Conservation (phyloP, 2,888 invertebrate species). For the Scaptomyza tumidula region DNA sequence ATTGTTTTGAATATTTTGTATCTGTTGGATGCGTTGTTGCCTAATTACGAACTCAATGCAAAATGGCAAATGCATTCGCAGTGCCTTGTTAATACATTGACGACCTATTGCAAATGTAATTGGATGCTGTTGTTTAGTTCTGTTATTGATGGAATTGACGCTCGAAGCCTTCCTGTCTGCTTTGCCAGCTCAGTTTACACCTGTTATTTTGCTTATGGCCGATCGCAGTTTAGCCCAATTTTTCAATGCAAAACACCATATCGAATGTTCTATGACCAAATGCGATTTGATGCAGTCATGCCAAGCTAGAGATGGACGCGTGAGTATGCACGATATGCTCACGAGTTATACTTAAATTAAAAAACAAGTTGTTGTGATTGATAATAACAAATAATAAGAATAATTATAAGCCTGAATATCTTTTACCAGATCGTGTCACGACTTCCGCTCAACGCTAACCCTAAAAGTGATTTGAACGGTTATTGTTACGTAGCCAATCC, state of each 20-base stretch:
- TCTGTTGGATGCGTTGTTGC: constrained; percentile 56
- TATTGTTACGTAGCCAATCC: constrained; percentile 29
- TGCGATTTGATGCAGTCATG: constrained; percentile 39
- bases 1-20: constrained; percentile 4
- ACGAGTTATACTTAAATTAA: not conserved
- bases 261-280: constrained; percentile 39
- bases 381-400: not conserved
- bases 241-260: constrained; percentile 44
- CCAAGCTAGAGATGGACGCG: constrained; percentile 11
- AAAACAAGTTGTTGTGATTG: not conserved
- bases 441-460: constrained; percentile 10
- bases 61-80: constrained; percentile 67
- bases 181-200: constrained; percentile 73
- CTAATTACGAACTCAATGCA: constrained; percentile 74
- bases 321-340: not conserved
- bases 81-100: constrained; percentile 60
- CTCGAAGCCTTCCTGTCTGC: constrained; percentile 59
- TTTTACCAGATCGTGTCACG: constrained; percentile 24
- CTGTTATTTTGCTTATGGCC: constrained; percentile 47
- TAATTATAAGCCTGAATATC: not conserved
- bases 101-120: constrained; percentile 67
- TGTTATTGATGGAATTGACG: constrained; percentile 26
- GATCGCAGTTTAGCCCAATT: constrained; percentile 67
- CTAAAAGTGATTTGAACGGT: constrained; percentile 14
- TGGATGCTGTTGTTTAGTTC: constrained; percentile 51